A percentile compares a stretch with the other conserved stretches of the same genome.
Evolutionary conservation across 2,888 invertebrate species (phyloP).

Genomic region (Junonia oenone): DNA sequence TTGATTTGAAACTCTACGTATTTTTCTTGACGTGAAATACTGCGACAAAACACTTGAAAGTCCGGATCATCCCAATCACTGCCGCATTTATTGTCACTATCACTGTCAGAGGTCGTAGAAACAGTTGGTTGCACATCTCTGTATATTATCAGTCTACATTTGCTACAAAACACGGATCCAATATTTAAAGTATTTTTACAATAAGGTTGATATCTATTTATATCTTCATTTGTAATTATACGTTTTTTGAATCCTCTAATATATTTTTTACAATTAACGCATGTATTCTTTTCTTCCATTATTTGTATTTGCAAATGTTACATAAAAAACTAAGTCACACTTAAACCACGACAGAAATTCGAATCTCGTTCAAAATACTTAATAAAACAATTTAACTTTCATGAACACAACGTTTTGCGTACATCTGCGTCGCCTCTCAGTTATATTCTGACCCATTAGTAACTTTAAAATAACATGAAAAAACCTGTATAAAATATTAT

Average conservation of each 20-base stretch:
- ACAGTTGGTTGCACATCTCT: not conserved
- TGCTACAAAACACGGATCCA: not conserved
- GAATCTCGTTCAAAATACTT: too few relatives aligned
- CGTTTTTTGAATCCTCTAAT: not conserved
- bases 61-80: not conserved
- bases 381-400: too few relatives aligned
- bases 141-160: not conserved
- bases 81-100: not conserved
- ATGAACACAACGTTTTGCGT: too few relatives aligned
- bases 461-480: too few relatives aligned
- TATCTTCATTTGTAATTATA: not conserved
- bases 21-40: not conserved
- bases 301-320: not conserved
- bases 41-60: not conserved
- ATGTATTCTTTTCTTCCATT: not conserved
- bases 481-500: too few relatives aligned
- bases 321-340: not conserved
- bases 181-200: not conserved
- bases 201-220: not conserved
- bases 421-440: too few relatives aligned
- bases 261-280: not conserved
- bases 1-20: not conserved
- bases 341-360: too few relatives aligned
- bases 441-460: too few relatives aligned
- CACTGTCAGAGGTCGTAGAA: not conserved